These are phyloP conservation scores for Cryptocephalus primarius DNA, from an alignment of 2,888 invertebrate genomes.

Conservation along the genomic window DNA sequence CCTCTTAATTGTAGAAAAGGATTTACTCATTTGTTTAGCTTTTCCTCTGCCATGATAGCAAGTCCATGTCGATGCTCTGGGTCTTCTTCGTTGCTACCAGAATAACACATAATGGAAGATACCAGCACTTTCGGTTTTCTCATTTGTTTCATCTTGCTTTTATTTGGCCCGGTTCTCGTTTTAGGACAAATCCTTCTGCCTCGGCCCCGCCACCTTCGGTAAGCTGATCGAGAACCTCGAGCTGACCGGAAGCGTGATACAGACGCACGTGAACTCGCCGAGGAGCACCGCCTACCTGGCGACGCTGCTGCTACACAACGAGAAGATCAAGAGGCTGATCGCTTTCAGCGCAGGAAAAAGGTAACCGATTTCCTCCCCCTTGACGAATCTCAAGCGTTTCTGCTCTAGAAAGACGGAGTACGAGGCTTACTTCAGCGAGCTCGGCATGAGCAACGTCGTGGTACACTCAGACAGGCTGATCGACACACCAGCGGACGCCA, in stretches of 20 bases:
- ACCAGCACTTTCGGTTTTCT: no score
- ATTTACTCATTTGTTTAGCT: no score
- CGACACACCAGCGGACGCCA: constrained; percentile 40
- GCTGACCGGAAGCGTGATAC: constrained; percentile 62
- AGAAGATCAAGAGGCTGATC: constrained; percentile 46
- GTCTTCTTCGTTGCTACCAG: no score
- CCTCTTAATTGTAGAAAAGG: no score
- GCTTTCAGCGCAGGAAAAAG: constrained; percentile 50
- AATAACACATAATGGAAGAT: no score
- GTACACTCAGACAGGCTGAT: constrained; percentile 41
- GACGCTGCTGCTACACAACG: constrained; percentile 48
- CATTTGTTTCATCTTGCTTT: no score
- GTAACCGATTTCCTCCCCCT: constrained; percentile 12
- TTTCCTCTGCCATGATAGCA: no score
- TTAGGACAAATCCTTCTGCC: constrained; percentile 69
- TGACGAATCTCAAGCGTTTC: no score
- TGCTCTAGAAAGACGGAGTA: constrained; percentile 49
- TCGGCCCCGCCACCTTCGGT: constrained; percentile 67
- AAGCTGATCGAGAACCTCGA: constrained; percentile 51
- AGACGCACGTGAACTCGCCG: constrained; percentile 71
- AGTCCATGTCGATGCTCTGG: no score
- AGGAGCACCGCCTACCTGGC: constrained; percentile 71
- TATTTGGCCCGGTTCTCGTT: constrained; percentile 5
- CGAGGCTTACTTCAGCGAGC: constrained; percentile 52
- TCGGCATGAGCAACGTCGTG: constrained; percentile 53